Conservation (phyloP, 2,797 vertebrate genomes). For the Microcaecilia unicolor region DNA sequence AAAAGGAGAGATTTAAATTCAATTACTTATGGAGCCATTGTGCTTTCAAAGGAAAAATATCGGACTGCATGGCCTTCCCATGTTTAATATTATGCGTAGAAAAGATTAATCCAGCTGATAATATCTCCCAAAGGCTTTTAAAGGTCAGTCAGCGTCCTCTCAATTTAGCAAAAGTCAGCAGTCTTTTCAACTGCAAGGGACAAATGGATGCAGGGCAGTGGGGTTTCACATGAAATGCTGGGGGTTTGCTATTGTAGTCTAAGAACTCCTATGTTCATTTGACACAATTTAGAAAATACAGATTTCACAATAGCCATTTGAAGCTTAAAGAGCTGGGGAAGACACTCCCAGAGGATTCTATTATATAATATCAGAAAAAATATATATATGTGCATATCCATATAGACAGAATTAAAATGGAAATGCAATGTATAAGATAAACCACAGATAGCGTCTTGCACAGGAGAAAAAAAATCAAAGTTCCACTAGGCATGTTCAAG, state of each 20-base stretch:
- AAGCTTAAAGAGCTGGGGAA: not conserved
- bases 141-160: slow-evolving; percentile 13
- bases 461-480: too few species aligned
- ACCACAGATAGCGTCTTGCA: too few species aligned
- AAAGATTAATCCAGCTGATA: slow-evolving; percentile 21
- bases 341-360: too few species aligned
- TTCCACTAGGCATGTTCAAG: too few species aligned
- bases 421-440: too few species aligned
- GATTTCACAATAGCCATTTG: not conserved
- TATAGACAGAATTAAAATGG: too few species aligned
- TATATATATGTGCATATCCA: too few species aligned
- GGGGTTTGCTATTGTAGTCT: not conserved
- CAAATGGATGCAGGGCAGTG: slow-evolving; percentile 11
- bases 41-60: slow-evolving; percentile 24
- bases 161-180: slow-evolving; percentile 13
- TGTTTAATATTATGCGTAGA: slow-evolving; percentile 13
- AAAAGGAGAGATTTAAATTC: slow-evolving; percentile 17
- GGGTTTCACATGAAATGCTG: slow-evolving; percentile 11
- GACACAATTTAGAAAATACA: too few species aligned
- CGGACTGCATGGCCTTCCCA: not conserved
- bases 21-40: slow-evolving; percentile 25
- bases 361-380: too few species aligned
- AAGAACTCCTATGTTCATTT: not conserved
- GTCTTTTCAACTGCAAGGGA: slow-evolving; percentile 5
- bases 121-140: slow-evolving; percentile 19